A percentile compares a stretch with the other conserved stretches of the same genome.
Evolutionary conservation across 2,113 vertebrate genomes (phyloP).

Genomic region (Bothrops jararaca): DNA sequence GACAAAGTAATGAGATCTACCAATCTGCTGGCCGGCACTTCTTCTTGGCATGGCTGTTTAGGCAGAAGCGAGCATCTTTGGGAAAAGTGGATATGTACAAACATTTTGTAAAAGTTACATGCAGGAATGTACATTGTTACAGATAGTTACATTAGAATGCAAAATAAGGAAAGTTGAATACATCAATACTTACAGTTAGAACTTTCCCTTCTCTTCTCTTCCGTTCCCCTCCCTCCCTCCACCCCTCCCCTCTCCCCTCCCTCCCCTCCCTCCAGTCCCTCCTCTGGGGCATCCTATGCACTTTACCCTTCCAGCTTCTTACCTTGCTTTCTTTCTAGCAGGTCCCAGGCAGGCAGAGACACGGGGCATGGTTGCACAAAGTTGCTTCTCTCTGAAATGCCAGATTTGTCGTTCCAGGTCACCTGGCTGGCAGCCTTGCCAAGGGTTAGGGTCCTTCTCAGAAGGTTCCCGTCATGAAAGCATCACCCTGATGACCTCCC

Average conservation of each 20-base stretch:
- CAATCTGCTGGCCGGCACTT: background rate
- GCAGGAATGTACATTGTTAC: no score
- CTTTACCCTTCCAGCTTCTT: background rate
- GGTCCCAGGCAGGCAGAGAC: background rate
- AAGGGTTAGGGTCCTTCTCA: background rate
- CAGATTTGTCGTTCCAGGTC: background rate
- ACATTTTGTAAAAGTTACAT: no score
- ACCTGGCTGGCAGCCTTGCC: background rate
- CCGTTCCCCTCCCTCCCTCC: no score
- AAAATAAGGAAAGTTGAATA: no score
- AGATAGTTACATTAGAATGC: no score
- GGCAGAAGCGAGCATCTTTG: no score
- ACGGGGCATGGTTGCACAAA: background rate
- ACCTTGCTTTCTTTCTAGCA: background rate
- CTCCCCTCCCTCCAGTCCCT: no score
- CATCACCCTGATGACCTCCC: conserved; percentile 1
- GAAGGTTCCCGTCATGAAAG: background rate
- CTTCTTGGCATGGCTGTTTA: no score
- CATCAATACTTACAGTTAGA: background rate
- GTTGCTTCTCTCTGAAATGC: background rate
- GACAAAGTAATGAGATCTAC: background rate
- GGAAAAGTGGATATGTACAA: no score
- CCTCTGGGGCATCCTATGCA: background rate
- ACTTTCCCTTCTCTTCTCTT: no score
- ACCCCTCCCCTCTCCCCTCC: no score